Conservation (phyloP, 1,140 invertebrate genomes). For the Cecropterus lyciades region DNA sequence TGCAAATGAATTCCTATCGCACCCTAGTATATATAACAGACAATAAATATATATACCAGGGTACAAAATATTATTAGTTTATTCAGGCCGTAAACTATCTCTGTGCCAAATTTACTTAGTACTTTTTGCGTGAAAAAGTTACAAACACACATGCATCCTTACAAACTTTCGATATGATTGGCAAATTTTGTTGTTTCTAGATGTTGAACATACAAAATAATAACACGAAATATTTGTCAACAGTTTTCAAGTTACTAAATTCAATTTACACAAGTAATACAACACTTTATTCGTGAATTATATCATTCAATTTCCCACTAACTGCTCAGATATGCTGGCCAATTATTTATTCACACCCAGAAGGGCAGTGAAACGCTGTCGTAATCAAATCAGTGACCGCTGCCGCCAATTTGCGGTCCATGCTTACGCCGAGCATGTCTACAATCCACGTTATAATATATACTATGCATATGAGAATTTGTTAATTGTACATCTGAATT, state of each 20-base stretch:
- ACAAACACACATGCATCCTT: too few relatives aligned
- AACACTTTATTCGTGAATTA: slow-evolving; percentile 18
- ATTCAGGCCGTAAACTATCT: too few relatives aligned
- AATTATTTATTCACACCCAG: slow-evolving; percentile 32
- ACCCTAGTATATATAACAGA: too few relatives aligned
- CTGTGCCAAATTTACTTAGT: too few relatives aligned
- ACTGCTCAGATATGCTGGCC: slow-evolving; percentile 15
- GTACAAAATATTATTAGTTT: too few relatives aligned
- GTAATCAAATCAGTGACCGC: slow-evolving; percentile 34
- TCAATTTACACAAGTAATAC: neutral
- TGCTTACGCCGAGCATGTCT: slow-evolving; percentile 6
- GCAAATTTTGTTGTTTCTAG: too few relatives aligned
- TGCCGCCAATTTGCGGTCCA: slow-evolving; percentile 30
- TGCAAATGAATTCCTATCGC: too few relatives aligned
- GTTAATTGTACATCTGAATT: neutral
- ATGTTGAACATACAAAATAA: too few relatives aligned
- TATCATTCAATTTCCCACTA: slow-evolving; percentile 18
- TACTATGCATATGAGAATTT: neutral
- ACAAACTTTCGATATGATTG: too few relatives aligned
- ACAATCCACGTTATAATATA: neutral
- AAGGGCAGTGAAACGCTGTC: slow-evolving; percentile 24
- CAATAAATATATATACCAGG: too few relatives aligned
- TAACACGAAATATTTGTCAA: neutral
- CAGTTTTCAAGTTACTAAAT: neutral
- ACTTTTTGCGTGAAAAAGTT: too few relatives aligned